Conservation (phyloP, 1,140 invertebrate species). For the Semibalanus balanoides region DNA sequence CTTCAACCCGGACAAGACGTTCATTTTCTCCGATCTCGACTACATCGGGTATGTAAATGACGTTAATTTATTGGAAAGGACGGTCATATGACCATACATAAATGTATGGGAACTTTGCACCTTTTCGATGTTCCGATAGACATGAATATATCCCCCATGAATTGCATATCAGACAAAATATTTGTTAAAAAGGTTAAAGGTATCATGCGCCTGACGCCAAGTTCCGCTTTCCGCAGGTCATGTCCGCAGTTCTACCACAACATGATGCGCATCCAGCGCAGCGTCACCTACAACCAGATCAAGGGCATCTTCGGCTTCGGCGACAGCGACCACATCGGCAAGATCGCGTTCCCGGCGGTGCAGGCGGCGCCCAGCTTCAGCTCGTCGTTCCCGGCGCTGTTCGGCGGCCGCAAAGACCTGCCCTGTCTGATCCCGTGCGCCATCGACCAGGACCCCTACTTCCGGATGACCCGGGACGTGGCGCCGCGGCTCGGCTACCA, state of each 20-base stretch:
- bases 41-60: constrained; percentile 67
- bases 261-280: constrained; percentile 61
- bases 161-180: no score
- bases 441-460: constrained; percentile 99
- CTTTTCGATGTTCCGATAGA: no score
- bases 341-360: constrained; percentile 91
- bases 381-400: constrained; percentile 90
- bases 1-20: constrained; percentile 92
- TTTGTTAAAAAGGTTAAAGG: no score
- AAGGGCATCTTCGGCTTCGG: constrained; percentile 93
- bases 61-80: no score
- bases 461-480: constrained; percentile 95
- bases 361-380: constrained; percentile 92
- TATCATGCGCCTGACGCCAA: no score
- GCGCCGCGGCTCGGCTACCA: constrained; percentile 70
- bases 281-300: constrained; percentile 87
- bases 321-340: constrained; percentile 87
- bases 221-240: no score
- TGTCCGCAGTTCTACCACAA: constrained; percentile 80
- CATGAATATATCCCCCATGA: no score
- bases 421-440: constrained; percentile 94
- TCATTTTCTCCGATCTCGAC: constrained; percentile 89
- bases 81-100: no score
- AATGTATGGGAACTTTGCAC: no score
- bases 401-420: constrained; percentile 58